A percentile compares a stretch with the other conserved stretches of the same genome.
Evolutionary conservation across 1,140 invertebrate species (phyloP).

Genomic region (Catajapyx aquilonaris): DNA sequence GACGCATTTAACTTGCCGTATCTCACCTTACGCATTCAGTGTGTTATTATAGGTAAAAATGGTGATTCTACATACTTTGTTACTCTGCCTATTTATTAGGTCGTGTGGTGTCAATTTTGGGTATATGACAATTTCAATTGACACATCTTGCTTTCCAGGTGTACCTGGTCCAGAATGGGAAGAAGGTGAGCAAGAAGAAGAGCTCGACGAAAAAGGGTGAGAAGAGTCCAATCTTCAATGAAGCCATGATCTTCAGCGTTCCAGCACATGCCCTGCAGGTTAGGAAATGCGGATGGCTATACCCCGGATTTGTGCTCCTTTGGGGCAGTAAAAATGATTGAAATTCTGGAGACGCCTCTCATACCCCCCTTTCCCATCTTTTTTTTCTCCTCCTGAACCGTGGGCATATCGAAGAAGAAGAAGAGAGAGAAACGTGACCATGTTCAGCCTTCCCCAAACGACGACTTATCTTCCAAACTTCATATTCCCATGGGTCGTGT

Average conservation of each 20-base stretch:
- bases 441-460: too few species aligned
- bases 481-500: too few species aligned
- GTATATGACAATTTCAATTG: neutral
- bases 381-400: neutral
- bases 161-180: slow-evolving; percentile 48
- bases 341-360: too few species aligned
- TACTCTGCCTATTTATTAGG: neutral
- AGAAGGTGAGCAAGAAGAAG: slow-evolving; percentile 53
- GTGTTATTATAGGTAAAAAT: neutral
- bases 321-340: slow-evolving; percentile 1
- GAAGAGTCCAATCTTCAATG: slow-evolving; percentile 51
- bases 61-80: neutral
- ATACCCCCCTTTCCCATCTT: neutral
- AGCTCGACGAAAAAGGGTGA: slow-evolving; percentile 45
- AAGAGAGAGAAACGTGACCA: too few species aligned
- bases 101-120: too few species aligned
- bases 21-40: neutral
- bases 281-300: slow-evolving; percentile 10
- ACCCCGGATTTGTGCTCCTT: too few species aligned
- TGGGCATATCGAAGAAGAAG: too few species aligned
- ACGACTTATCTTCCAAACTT: too few species aligned
- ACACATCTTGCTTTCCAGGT: slow-evolving; percentile 27
- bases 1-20: neutral
- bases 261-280: slow-evolving; percentile 40
- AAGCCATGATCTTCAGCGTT: slow-evolving; percentile 55